Evolutionary conservation across 2,797 vertebrate species (phyloP), one percentile per base, ranked within the genome.

Genomic region (Iguana delicatissima): DNA sequence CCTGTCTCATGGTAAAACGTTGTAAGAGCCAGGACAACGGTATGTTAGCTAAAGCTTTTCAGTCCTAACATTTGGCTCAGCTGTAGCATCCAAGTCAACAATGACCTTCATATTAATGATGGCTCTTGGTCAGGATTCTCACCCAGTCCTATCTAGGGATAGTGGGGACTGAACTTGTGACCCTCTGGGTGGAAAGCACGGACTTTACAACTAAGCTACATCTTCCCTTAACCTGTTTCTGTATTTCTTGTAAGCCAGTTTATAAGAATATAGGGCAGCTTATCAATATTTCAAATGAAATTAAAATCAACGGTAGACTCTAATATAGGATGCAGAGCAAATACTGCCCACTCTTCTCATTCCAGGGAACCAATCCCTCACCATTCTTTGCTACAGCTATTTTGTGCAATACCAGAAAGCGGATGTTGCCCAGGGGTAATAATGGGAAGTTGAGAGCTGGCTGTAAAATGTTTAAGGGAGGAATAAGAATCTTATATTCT

Each of bases 1-100:
- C 46, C 13, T 59, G 52, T n/a, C 29, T 73, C 55, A 38, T 62
- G 18, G 22, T 20, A 50, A 50, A 80, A 35, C 79, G 29, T 67
- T 67, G 20, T 9, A 57, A 55, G 35, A 26, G 29, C n/a, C 8
- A 77, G 32, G 72, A 38, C 42, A 89, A 91, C 24, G 10, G 16
- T 52, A n/a, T 24, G 1, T 82, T 80, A 87, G 80, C 35, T 5
- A 82, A 62, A 62, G 69, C 50, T 84, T 72, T 69, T 52, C 46
- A n/a, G 81, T 80, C 67, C 86, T 83, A 89, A 59, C 16, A n/a
- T 90, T 82, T 29, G 13, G 87, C 73, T 64, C 84, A 55, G 1
- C 79, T 83, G 74, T 38, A 87, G 55, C 76, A 16, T 72, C 35
- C 35, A 62, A 81, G 2, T 35, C 8, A 1, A 46, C 32, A 76